These are phyloP conservation scores for Corythornis cristatus DNA, from an alignment of 2,113 vertebrate genomes.

Conservation along the genomic window DNA sequence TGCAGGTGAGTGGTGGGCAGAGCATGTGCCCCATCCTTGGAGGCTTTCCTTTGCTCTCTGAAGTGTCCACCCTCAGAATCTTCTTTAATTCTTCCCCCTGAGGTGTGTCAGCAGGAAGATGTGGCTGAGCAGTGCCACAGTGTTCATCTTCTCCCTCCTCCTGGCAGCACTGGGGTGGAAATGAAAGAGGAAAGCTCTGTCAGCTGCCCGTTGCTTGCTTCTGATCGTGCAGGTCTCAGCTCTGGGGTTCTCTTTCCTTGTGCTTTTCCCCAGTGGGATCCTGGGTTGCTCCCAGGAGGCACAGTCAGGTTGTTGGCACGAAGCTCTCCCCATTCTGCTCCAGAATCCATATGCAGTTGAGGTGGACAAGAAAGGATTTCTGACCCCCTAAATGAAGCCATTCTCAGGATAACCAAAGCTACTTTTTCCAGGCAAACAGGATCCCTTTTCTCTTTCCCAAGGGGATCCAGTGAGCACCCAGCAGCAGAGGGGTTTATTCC, in stretches of 20 bases:
- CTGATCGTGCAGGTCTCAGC: background rate
- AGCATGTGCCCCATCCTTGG: background rate
- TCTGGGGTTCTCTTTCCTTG: background rate
- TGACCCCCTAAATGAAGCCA: too few relatives aligned
- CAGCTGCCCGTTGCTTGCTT: background rate
- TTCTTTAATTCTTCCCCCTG: background rate
- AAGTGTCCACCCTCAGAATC: background rate
- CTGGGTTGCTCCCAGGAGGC: background rate
- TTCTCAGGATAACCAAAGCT: background rate
- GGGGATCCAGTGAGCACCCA: fast-evolving
- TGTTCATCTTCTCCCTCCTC: background rate
- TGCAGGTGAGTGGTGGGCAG: background rate
- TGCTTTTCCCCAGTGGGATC: fast-evolving
- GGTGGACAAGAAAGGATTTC: background rate
- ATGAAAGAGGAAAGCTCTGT: background rate
- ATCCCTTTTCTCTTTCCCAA: background rate
- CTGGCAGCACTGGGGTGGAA: background rate
- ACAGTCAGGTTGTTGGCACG: fast-evolving
- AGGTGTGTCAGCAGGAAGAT: background rate
- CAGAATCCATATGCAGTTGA: fast-evolving
- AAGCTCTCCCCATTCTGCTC: background rate
- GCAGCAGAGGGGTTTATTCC: background rate
- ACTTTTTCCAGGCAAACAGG: background rate
- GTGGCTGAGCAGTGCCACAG: background rate
- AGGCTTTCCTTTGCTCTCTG: background rate